A percentile compares a stretch with the other conserved stretches of the same genome.
phyloP scores from a whole-genome alignment of 2,888 invertebrate genomes.

The Operophtera brumata region DNA sequence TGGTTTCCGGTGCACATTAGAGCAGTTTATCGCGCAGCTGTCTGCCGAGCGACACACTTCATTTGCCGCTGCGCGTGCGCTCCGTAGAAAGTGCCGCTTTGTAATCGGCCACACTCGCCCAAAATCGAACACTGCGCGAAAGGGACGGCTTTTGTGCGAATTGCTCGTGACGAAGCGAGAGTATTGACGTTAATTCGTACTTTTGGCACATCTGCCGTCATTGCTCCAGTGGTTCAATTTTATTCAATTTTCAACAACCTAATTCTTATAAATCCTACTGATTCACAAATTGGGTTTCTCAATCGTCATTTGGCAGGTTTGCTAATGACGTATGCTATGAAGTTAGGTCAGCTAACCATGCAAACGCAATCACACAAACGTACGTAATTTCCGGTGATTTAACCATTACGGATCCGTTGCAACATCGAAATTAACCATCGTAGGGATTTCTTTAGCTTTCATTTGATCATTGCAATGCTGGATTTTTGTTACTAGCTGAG shows the following conservation, averaged over 20 bases:
- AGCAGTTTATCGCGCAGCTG: slow-evolving; percentile 69
- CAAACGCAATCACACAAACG: slow-evolving; percentile 49
- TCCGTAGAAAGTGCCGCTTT: slow-evolving; percentile 74
- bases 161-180: slow-evolving; percentile 40
- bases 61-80: slow-evolving; percentile 74
- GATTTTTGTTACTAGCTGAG: too few species aligned
- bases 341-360: slow-evolving; percentile 45
- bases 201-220: slow-evolving; percentile 50
- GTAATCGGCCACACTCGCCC: slow-evolving; percentile 56
- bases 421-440: slow-evolving; percentile 38
- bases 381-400: slow-evolving; percentile 63
- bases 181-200: slow-evolving; percentile 38
- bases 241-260: slow-evolving; percentile 27
- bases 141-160: slow-evolving; percentile 39
- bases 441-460: slow-evolving; percentile 23
- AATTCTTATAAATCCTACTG: neutral
- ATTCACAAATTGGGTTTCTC: slow-evolving; percentile 37
- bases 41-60: slow-evolving; percentile 76
- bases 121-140: slow-evolving; percentile 61
- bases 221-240: slow-evolving; percentile 50
- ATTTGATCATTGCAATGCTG: slow-evolving; percentile 20
- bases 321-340: slow-evolving; percentile 40
- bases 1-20: slow-evolving; percentile 77
- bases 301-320: slow-evolving; percentile 35
- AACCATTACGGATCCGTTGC: slow-evolving; percentile 52